phyloP scores from a whole-genome alignment of 2,113 vertebrate genomes.

The Motacilla alba region DNA sequence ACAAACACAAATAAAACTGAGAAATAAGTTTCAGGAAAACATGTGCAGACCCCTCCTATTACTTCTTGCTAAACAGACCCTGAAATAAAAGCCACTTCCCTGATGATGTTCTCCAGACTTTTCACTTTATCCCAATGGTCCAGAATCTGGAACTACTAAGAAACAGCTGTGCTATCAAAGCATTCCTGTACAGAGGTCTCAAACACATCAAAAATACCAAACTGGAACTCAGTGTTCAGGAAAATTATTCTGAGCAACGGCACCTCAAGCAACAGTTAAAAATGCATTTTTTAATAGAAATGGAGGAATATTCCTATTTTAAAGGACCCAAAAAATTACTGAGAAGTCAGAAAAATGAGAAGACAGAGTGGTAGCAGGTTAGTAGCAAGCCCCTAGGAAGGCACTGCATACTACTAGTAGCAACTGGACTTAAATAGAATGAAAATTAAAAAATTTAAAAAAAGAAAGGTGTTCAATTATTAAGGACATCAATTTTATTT shows the following conservation, averaged over 20 bases:
- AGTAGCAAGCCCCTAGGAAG: not conserved
- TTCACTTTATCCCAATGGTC: not conserved
- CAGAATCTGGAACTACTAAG: constrained; percentile 10
- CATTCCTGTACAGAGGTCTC: not conserved
- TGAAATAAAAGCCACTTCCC: not conserved
- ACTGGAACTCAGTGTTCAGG: not conserved
- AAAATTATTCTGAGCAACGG: not conserved
- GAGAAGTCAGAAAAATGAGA: not conserved
- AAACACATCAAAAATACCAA: not conserved
- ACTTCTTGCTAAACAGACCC: not conserved
- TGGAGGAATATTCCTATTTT: not conserved
- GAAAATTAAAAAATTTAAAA: not conserved
- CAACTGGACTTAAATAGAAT: not conserved
- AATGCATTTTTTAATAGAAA: not conserved
- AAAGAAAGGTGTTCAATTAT: not conserved
- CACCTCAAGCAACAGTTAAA: not conserved
- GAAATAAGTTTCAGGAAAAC: not conserved
- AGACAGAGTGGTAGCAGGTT: not conserved
- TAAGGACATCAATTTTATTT: not conserved
- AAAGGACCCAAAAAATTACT: not conserved
- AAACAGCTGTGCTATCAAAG: constrained; percentile 52
- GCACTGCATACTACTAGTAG: not conserved
- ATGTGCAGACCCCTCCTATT: not conserved
- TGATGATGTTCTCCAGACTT: not conserved
- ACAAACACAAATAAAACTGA: not conserved